Percentiles rank a stretch among this genome's conserved stretches.
Evolutionary conservation across 1,140 invertebrate genomes (phyloP).

Genomic region (Pemphigus obesinymphae): DNA sequence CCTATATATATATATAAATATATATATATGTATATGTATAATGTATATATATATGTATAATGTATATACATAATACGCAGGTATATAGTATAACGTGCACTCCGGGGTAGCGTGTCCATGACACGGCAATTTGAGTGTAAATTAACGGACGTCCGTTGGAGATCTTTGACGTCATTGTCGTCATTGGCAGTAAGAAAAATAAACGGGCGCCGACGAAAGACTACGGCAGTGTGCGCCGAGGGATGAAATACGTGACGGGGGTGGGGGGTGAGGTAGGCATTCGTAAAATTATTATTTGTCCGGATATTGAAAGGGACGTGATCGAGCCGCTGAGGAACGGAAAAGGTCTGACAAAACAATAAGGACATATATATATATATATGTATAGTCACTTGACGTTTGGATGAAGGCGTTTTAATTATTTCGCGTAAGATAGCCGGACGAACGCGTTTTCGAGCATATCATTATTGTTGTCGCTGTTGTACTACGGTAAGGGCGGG

Average conservation of each 20-base stretch:
- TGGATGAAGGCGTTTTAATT: constrained; percentile 6
- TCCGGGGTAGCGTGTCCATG: neutral
- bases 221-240: neutral
- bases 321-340: neutral
- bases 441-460: neutral
- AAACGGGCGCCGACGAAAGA: neutral
- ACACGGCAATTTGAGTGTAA: constrained; percentile 39
- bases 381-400: neutral
- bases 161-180: too few relatives aligned
- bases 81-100: neutral
- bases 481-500: neutral
- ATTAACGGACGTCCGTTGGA: neutral
- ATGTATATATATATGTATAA: too few relatives aligned
- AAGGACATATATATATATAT: neutral
- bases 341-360: neutral
- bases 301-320: neutral
- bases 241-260: neutral
- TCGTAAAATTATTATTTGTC: neutral
- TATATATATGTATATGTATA: too few relatives aligned
- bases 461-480: neutral
- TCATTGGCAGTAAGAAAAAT: neutral
- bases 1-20: neutral
- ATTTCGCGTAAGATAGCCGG: neutral
- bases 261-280: too few relatives aligned
- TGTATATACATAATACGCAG: too few relatives aligned